Percentiles rank a stretch among this genome's conserved stretches.
Conservation (phyloP, 1,140 invertebrate genomes). For the Leptinotarsa undecemlineata region DNA sequence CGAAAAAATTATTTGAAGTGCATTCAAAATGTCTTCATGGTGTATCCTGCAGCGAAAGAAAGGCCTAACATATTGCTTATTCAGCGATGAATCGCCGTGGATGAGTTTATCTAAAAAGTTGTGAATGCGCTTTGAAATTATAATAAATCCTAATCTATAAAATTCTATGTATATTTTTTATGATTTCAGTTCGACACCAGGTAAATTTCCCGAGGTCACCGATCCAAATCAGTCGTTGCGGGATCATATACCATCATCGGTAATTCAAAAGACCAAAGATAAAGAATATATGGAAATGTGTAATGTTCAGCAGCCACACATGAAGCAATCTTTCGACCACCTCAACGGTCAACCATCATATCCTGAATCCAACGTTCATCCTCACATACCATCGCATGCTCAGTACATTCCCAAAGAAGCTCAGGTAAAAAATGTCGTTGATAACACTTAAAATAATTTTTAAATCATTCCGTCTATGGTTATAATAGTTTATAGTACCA, state of each 20-base stretch:
- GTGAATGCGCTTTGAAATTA: no score
- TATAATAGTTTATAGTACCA: no score
- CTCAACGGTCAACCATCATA: constrained; percentile 39
- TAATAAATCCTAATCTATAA: no score
- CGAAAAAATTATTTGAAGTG: no score
- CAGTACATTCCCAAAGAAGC: constrained; percentile 46
- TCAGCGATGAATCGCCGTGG: no score
- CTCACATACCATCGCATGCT: constrained; percentile 31
- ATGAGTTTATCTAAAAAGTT: no score
- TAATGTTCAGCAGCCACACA: constrained; percentile 44
- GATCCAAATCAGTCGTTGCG: constrained; percentile 41
- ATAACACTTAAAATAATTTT: no score
- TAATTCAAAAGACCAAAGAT: constrained; percentile 49
- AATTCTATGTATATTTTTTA: neutral
- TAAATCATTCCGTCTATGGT: no score
- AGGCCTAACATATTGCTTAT: no score
- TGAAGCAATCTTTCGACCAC: constrained; percentile 36
- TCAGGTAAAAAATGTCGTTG: constrained; percentile 24
- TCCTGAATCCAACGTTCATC: constrained; percentile 31
- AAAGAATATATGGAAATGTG: constrained; percentile 52
- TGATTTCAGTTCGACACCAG: constrained; percentile 36
- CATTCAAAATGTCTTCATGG: no score
- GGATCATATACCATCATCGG: constrained; percentile 42
- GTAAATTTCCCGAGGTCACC: constrained; percentile 53
- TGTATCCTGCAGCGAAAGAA: no score